A percentile compares a stretch with the other conserved stretches of the same genome.
phyloP scores from a whole-genome alignment of 2,888 invertebrate species.

The Sthenelais limicola region DNA sequence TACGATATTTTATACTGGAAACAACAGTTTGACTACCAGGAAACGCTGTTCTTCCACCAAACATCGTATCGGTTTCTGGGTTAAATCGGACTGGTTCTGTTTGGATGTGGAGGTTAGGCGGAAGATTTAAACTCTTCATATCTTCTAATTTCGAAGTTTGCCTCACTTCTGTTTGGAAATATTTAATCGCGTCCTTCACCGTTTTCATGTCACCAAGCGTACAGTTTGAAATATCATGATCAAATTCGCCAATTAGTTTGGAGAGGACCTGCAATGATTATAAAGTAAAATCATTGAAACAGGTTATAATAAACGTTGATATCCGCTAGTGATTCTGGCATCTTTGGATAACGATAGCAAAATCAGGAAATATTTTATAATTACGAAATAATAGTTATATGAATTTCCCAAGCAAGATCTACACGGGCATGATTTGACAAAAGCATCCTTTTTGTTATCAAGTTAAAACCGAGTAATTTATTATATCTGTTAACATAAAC shows the following conservation, averaged over 20 bases:
- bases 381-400: too few species aligned
- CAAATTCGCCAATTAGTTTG: slow-evolving; percentile 81
- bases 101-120: slow-evolving; percentile 89
- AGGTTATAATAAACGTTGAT: too few species aligned
- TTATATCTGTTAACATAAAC: too few species aligned
- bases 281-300: too few species aligned
- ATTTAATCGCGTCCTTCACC: slow-evolving; percentile 74
- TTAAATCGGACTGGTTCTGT: slow-evolving; percentile 86
- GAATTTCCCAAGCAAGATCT: too few species aligned
- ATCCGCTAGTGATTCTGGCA: too few species aligned
- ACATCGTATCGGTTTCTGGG: slow-evolving; percentile 84
- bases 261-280: slow-evolving; percentile 79
- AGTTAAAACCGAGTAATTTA: too few species aligned
- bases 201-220: slow-evolving; percentile 82
- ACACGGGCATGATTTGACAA: too few species aligned
- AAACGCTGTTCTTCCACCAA: slow-evolving; percentile 85
- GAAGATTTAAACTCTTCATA: slow-evolving; percentile 73
- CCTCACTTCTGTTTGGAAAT: slow-evolving; percentile 60
- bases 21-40: slow-evolving; percentile 89
- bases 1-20: slow-evolving; percentile 84
- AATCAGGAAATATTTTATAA: too few species aligned
- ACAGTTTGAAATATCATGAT: slow-evolving; percentile 87
- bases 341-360: too few species aligned
- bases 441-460: too few species aligned
- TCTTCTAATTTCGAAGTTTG: slow-evolving; percentile 59